These are phyloP conservation scores for Cataglyphis cursor DNA, from an alignment of 2,888 invertebrate genomes.

Conservation along the genomic window DNA sequence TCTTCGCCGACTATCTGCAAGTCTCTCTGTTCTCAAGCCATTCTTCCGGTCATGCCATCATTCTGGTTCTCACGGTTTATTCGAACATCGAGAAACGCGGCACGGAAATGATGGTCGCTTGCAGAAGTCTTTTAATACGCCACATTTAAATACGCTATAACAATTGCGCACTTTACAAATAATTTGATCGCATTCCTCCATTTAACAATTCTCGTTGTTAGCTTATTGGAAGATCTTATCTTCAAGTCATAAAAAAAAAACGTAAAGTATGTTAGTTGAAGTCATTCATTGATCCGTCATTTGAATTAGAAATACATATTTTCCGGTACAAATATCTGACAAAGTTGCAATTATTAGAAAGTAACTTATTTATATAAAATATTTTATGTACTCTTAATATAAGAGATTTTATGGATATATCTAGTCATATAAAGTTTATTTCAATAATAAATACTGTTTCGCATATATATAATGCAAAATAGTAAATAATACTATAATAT, in stretches of 20 bases:
- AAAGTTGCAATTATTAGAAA: background rate
- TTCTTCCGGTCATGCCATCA: conserved; percentile 79
- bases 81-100: conserved; percentile 72
- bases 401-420: background rate
- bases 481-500: background rate
- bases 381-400: background rate
- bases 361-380: conserved; percentile 9
- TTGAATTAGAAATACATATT: conserved; percentile 4
- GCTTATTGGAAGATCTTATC: conserved; percentile 18
- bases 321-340: background rate
- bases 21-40: conserved; percentile 75
- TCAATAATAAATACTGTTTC: background rate
- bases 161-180: conserved; percentile 40
- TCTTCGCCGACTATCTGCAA: conserved; percentile 71
- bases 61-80: conserved; percentile 77
- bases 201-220: conserved; percentile 18
- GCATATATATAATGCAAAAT: background rate
- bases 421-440: conserved; percentile 6
- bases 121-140: conserved; percentile 40
- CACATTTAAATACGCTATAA: conserved; percentile 15
- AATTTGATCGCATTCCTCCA: background rate
- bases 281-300: conserved; percentile 40
- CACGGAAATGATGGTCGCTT: conserved; percentile 67
- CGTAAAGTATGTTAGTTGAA: conserved; percentile 48
- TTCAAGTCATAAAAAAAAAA: conserved; percentile 33